Evolutionary conservation across 1,140 invertebrate species (phyloP).

Genomic region (Hesperophylax magnus): DNA sequence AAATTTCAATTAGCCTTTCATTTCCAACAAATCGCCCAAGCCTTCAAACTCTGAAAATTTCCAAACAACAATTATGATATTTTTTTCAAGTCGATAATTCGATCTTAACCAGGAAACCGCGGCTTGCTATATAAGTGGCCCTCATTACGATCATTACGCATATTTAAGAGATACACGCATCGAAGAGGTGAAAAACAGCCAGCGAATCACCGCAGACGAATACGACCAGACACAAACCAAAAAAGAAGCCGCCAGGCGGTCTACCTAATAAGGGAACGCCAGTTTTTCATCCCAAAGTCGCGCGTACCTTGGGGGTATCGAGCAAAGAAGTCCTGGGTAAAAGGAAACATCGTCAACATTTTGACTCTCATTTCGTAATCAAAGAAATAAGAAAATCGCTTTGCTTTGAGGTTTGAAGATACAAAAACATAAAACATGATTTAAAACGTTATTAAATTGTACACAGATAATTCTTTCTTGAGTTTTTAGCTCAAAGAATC

Average conservation of each 20-base stretch:
- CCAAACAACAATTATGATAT: too few species aligned
- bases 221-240: conserved; percentile 25
- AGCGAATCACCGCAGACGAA: conserved; percentile 4
- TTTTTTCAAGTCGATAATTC: too few species aligned
- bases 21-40: too few species aligned
- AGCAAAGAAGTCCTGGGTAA: neutral
- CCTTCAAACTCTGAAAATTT: too few species aligned
- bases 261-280: conserved; percentile 53
- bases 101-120: neutral
- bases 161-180: conserved; percentile 17
- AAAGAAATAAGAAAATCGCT: too few species aligned
- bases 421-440: too few species aligned
- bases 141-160: conserved; percentile 23
- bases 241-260: conserved; percentile 53
- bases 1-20: too few species aligned
- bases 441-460: too few species aligned
- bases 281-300: conserved; percentile 39
- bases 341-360: neutral
- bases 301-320: neutral
- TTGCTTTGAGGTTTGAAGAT: too few species aligned
- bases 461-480: too few species aligned
- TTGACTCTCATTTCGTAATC: too few species aligned
- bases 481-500: too few species aligned
- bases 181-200: conserved; percentile 15
- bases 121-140: neutral